A percentile compares a stretch with the other conserved stretches of the same genome.
Conservation (phyloP, 2,113 vertebrate species). For the Vicugna pacos region DNA sequence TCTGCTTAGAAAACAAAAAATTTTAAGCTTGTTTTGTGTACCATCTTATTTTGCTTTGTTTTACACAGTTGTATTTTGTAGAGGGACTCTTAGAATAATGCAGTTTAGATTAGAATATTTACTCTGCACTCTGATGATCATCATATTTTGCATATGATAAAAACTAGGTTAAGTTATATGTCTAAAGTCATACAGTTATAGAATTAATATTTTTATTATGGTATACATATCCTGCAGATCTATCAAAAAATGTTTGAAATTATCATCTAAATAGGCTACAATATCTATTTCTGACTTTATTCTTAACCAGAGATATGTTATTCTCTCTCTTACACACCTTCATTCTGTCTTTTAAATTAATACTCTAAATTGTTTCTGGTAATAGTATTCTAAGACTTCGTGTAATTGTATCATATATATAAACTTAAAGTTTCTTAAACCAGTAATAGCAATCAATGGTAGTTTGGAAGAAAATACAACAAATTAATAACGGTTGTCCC, state of each 20-base stretch:
- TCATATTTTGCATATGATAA: conserved; percentile 22
- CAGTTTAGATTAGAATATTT: conserved; percentile 25
- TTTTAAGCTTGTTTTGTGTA: conserved; percentile 21
- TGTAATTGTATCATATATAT: conserved; percentile 14
- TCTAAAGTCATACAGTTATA: conserved; percentile 1
- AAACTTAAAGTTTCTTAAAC: conserved; percentile 58
- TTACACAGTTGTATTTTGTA: conserved; percentile 60
- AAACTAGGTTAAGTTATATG: conserved; percentile 44
- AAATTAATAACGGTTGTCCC: conserved; percentile 38
- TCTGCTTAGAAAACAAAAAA: conserved; percentile 38
- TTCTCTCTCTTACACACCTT: neutral
- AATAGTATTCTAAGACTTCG: neutral
- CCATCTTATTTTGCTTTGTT: conserved; percentile 64
- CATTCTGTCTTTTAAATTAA: conserved; percentile 45
- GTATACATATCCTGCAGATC: neutral
- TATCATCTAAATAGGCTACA: neutral
- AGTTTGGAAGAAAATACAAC: conserved; percentile 41
- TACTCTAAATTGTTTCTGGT: conserved; percentile 48
- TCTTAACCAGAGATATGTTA: neutral
- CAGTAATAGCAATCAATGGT: neutral
- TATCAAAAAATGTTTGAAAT: conserved; percentile 25
- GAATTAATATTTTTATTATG: conserved; percentile 52
- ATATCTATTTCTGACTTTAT: conserved; percentile 37
- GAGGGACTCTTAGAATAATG: neutral
- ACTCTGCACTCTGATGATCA: conserved; percentile 12